Conservation (phyloP, 2,888 invertebrate genomes). For the Ecdyonurus torrentis region DNA sequence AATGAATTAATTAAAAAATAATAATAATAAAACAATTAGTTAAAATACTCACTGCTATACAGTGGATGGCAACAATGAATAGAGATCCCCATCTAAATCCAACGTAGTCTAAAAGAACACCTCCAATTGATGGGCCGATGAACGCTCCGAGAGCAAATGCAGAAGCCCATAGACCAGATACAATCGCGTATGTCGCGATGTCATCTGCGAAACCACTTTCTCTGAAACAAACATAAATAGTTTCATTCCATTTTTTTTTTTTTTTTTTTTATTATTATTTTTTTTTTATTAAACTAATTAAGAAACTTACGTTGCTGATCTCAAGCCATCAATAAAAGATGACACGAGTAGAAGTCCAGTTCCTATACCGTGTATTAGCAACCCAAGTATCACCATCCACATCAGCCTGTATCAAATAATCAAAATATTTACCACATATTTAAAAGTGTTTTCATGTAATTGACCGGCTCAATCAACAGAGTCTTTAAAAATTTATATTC, state of each 20-base stretch:
- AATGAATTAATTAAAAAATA: too few species aligned
- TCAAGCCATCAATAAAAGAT: constrained; percentile 31
- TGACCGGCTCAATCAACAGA: too few species aligned
- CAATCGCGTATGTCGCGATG: constrained; percentile 34
- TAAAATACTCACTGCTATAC: constrained; percentile 21
- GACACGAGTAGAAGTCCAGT: constrained; percentile 32
- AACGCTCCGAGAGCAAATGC: constrained; percentile 34
- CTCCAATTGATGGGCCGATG: constrained; percentile 26
- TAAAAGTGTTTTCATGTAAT: too few species aligned
- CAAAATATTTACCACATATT: too few species aligned
- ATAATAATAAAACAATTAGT: too few species aligned
- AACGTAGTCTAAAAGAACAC: constrained; percentile 23
- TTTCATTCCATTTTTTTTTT: not conserved
- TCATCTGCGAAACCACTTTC: constrained; percentile 30
- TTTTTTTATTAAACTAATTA: not conserved
- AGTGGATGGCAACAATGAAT: constrained; percentile 22
- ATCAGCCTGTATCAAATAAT: too few species aligned
- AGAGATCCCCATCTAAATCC: constrained; percentile 25
- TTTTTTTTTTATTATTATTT: not conserved
- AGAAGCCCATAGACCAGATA: constrained; percentile 37
- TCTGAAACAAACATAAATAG: constrained; percentile 12
- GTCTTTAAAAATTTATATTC: too few species aligned
- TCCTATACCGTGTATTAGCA: constrained; percentile 31
- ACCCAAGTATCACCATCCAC: constrained; percentile 23
- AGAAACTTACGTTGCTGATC: constrained; percentile 27